Base-by-base conservation (phyloP, 2,797 vertebrate genomes). In the Pseudomugil tenellus region DNA sequence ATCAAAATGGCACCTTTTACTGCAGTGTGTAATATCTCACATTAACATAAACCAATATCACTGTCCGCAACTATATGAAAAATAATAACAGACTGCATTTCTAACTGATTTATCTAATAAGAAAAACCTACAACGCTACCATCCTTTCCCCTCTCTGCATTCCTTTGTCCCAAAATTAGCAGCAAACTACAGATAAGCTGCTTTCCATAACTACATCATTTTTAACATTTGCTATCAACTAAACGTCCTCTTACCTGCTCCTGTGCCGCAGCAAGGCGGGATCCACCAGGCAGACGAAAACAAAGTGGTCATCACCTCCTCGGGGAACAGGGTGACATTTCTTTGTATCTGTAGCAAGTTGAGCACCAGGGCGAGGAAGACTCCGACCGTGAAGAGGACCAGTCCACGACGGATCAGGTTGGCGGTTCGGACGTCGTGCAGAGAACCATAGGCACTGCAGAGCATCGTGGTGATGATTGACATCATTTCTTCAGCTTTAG, bases 231-330 rank as follows among this genome's bases (percentile, higher is more conserved):
- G 8, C 23, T 37, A 11, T 4, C 19, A 11, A 4, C 0, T 8
- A 21, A 3, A 14, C 28, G 19, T 56, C 2, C 3, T 92, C 96
- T 96, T 83, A 99, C 98, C 98, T 11, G 98, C 98, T 1, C 96
- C 98, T 0, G 98, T 98, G 52, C 98, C 98, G 49, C 98, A 99
- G 85, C 97, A 97, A 2, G 96, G 96, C 0, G 98, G 97, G 72
- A 99, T 97, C 98, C 98, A 99, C 98, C 98, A 99, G 49, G 98
- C 96, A 0, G 97, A 98, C 13, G 97, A 97, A 71, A 99, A 97
- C 84, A 97, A 90, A 2, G 97, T 97, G 71, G 96, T 88, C 58
- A 98, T 95, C 74, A 98, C 98, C 84, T 99, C 97, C 19, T 98
- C 97, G 0, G 97, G 98, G 61, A 99, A 98, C 21, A 99, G 89